A percentile compares a stretch with the other conserved stretches of the same genome.
Conservation (phyloP, 2,113 vertebrate species). For the Galbula dea region DNA sequence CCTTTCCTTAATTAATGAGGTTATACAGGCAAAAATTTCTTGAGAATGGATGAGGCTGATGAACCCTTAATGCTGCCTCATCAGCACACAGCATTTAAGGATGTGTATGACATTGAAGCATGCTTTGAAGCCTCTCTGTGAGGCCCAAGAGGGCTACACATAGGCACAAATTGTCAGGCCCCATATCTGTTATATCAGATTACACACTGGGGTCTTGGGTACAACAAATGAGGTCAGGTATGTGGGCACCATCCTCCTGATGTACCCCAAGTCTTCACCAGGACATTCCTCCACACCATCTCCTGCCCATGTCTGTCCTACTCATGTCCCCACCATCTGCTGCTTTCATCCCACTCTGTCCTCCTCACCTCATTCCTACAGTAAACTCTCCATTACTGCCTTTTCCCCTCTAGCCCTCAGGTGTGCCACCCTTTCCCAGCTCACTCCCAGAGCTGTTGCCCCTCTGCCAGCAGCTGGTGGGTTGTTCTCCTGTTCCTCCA, state of each 20-base stretch:
- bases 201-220: neutral
- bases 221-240: neutral
- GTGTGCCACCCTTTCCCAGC: neutral
- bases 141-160: neutral
- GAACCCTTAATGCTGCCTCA: constrained; percentile 6
- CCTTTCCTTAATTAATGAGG: constrained; percentile 2
- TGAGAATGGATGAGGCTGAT: neutral
- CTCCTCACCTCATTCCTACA: neutral
- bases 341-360: neutral
- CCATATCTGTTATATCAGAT: neutral
- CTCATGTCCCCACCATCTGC: rapidly evolving
- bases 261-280: neutral
- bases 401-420: neutral
- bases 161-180: neutral
- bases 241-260: rapidly evolving
- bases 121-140: neutral
- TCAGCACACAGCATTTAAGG: constrained; percentile 1
- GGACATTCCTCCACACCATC: rapidly evolving
- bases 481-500: neutral
- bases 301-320: neutral
- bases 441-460: neutral
- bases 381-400: neutral
- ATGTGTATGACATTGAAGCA: neutral
- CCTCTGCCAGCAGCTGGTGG: rapidly evolving
- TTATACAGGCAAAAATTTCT: neutral